Percentiles rank a stretch among this genome's conserved stretches.
Conservation (phyloP, 2,888 invertebrate genomes). For the Dasysyrphus tricinctus region DNA sequence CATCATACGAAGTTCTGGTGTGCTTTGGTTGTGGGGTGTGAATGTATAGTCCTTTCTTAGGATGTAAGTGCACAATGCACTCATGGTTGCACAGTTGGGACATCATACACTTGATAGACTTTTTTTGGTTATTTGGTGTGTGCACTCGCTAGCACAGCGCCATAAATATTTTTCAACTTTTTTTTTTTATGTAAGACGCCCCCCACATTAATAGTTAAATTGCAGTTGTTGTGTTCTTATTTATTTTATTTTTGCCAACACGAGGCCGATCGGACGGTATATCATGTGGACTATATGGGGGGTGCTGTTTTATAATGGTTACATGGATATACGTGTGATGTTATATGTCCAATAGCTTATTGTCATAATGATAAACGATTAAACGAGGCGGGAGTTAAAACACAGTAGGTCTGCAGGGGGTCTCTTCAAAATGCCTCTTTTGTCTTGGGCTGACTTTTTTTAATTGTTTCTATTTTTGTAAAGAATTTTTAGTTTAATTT, state of each 20-base stretch:
- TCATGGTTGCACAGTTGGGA: slow-evolving; percentile 29
- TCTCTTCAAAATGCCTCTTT: neutral
- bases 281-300: slow-evolving; percentile 62
- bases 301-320: slow-evolving; percentile 46
- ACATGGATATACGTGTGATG: slow-evolving; percentile 54
- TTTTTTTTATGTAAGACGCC: slow-evolving; percentile 61
- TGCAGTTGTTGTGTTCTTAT: slow-evolving; percentile 36
- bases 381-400: slow-evolving; percentile 34
- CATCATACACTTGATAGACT: slow-evolving; percentile 19
- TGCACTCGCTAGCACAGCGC: slow-evolving; percentile 52
- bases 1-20: neutral
- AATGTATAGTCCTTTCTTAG: slow-evolving; percentile 52
- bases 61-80: slow-evolving; percentile 32
- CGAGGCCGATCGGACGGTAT: slow-evolving; percentile 12
- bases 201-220: slow-evolving; percentile 67
- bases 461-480: too few species aligned
- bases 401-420: slow-evolving; percentile 13
- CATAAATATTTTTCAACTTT: slow-evolving; percentile 58
- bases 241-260: neutral
- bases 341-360: slow-evolving; percentile 61
- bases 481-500: too few species aligned
- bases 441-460: neutral
- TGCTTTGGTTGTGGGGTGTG: slow-evolving; percentile 47
- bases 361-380: slow-evolving; percentile 71
- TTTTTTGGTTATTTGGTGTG: slow-evolving; percentile 22